Percentiles rank a stretch among this genome's conserved stretches.
These are phyloP conservation scores for Mormyrus lacerda DNA, from an alignment of 2,113 vertebrate species.

Conservation along the genomic window DNA sequence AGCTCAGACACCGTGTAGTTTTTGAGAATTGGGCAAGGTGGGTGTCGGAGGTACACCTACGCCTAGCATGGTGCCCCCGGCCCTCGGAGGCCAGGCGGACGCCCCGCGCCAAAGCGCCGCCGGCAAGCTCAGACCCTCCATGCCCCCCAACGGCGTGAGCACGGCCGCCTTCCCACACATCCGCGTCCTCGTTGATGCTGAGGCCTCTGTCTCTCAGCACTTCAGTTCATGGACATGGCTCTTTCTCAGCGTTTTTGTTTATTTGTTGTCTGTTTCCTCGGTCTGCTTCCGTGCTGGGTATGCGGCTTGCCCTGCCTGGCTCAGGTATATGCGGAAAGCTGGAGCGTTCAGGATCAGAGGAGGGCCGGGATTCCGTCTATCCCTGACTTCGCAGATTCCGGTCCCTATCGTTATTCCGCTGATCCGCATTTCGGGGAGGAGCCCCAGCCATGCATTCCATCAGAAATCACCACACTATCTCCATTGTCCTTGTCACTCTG, in stretches of 20 bases:
- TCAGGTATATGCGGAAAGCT: too few relatives aligned
- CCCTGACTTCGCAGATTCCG: not conserved
- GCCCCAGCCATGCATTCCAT: conserved; percentile 27
- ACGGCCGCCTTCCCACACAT: not conserved
- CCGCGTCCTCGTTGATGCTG: not conserved
- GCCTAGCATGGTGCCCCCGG: not conserved
- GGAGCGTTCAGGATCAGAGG: not conserved
- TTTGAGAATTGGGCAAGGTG: conserved; percentile 31
- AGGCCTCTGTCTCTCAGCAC: not conserved
- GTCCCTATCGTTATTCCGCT: not conserved
- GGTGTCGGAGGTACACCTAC: not conserved
- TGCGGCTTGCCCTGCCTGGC: not conserved
- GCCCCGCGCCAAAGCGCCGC: not conserved
- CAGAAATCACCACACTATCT: conserved; percentile 34
- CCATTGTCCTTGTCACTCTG: conserved; percentile 52
- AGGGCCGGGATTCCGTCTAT: not conserved
- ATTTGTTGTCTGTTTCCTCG: not conserved
- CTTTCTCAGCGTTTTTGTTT: not conserved
- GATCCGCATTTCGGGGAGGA: not conserved
- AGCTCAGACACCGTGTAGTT: conserved; percentile 21
- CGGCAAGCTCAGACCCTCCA: not conserved
- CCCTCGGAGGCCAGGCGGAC: not conserved
- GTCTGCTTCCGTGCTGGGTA: not conserved
- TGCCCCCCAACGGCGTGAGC: not conserved
- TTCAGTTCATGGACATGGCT: not conserved